Base-by-base conservation (phyloP, 2,888 invertebrate genomes). In the Drosophila affinis region DNA sequence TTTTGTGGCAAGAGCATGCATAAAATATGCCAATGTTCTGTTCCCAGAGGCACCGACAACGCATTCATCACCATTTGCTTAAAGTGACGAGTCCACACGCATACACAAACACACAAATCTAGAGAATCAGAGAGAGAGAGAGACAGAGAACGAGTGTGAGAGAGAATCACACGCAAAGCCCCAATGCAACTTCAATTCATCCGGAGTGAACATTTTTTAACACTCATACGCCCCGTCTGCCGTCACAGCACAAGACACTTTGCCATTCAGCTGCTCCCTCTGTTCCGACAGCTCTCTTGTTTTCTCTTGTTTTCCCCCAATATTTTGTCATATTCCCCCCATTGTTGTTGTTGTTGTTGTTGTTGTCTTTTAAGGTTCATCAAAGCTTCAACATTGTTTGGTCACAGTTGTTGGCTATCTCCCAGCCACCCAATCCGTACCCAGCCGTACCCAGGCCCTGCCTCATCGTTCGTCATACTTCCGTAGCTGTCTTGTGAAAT, bases 361-460 rank as follows among this genome's bases (percentile, higher is more conserved):
- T 81, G 79, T 72, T 77, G 79, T 81, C 76, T 60, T 85, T 87
- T 78, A 82, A 77, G 87, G 85, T 85, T 85, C 85, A 85, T 87
- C 85, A 85, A 85, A 85, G 87, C 87, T 76, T 80, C 85, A 84
- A 84, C 87, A 87, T 82, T 85, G 85, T 85, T 83, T 87, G 82
- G 85, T 76, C 82, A 84, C 85, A 82, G 78, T 82, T 78, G 80
- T 85, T 81, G 82, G 81, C 69, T 56, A 61, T 53, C 3, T 44
- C 51, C 34, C 32, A 12, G 3, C 9, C 14, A 18, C 9, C 9
- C 27, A 9, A 1, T 54, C 17, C 29, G 46, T 56, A 14, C 7
- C 46, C 47, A 24, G n/a, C 24, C 34, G 9, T 24, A 24, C 24
- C 24, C 24, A 12, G 29, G 51, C 59, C 21, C n/a, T 27, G 24